Conservation (phyloP, 2,113 vertebrate genomes). For the Oncorhynchus mykiss region DNA sequence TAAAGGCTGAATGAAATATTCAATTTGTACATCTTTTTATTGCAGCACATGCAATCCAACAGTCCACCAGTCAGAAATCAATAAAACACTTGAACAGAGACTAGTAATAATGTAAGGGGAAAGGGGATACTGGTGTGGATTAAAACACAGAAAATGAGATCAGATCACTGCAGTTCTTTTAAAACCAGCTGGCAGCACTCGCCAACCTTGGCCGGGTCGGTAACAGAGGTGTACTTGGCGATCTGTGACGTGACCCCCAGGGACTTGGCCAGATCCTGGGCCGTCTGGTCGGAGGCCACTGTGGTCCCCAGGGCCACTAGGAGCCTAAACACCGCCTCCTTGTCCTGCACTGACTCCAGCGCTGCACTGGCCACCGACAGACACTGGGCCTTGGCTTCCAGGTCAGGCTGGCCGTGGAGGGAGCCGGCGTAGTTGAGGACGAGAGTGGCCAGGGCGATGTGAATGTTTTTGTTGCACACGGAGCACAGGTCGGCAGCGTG, state of each 20-base stretch:
- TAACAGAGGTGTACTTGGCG: slow-evolving; percentile 85
- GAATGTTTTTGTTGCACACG: slow-evolving; percentile 92
- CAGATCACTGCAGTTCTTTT: slow-evolving; percentile 81
- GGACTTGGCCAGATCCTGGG: slow-evolving; percentile 90
- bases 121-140: slow-evolving; percentile 29
- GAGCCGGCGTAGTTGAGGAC: slow-evolving; percentile 90
- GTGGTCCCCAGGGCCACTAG: slow-evolving; percentile 95
- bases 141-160: slow-evolving; percentile 4
- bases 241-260: slow-evolving; percentile 92
- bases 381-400: slow-evolving; percentile 96
- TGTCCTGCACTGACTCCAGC: slow-evolving; percentile 92
- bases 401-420: slow-evolving; percentile 83
- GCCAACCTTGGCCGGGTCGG: slow-evolving; percentile 90
- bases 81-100: slow-evolving; percentile 30
- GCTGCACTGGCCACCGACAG: slow-evolving; percentile 90
- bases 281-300: slow-evolving; percentile 84
- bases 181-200: slow-evolving; percentile 93
- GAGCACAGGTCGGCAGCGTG: slow-evolving; percentile 83
- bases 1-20: slow-evolving; percentile 6
- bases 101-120: slow-evolving; percentile 19
- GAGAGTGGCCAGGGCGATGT: slow-evolving; percentile 91
- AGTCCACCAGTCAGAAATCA: slow-evolving; percentile 34
- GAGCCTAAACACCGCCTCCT: slow-evolving; percentile 93
- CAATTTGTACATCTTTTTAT: slow-evolving; percentile 54
- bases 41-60: slow-evolving; percentile 54